Evolutionary conservation across 1,140 invertebrate genomes (phyloP), one percentile per base, ranked within the genome.

Genomic region (Dolichoris vasculosae): DNA sequence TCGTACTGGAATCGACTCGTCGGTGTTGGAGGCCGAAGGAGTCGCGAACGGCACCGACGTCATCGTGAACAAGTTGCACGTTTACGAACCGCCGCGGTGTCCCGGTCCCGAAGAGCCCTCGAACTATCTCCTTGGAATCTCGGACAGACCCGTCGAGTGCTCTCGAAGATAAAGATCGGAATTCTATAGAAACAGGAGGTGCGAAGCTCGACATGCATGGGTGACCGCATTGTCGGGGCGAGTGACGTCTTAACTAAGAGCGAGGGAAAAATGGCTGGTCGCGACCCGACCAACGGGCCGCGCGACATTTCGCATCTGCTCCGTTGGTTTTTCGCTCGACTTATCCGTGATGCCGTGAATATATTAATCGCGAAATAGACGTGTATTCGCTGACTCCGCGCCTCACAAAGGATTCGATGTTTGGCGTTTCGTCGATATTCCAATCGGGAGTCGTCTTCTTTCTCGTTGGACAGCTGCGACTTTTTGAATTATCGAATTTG

Each of bases 221-320:
- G 67, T 92, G 91, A 92, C 89, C 91, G 91, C 87, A 93, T 93
- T 93, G 93, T 81, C 35, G 38, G 43, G 2, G 0, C 40, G 43
- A 38, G 17, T 81, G 92, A 93, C 93, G 92, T 93, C 93, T 93
- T 93, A 93, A 93, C 93, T 93, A 93, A 93, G 67, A 48, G 64
- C 69, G 23, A 30, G 20, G 20, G 20, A 26, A 8, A 43, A 38
- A 71, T 71, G n/a, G n/a, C 64, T 2, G 64, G 30, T 9, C 38
- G 69, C 20, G 63, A 64, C 26, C 8, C 8, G 63, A 13, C 15
- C 8, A 30, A 30, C 30, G 63, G 63, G 63, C 63, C 26, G 30
- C 63, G 63, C 26, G 20, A 35, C 1, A n/a, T 38, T 46, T 75
- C 8, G 0, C 71, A 75, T 46, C 69, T 73, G 69, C 69, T 26